Evolutionary conservation across 2,888 invertebrate genomes (phyloP).

Genomic region (Terebella lapidaria): DNA sequence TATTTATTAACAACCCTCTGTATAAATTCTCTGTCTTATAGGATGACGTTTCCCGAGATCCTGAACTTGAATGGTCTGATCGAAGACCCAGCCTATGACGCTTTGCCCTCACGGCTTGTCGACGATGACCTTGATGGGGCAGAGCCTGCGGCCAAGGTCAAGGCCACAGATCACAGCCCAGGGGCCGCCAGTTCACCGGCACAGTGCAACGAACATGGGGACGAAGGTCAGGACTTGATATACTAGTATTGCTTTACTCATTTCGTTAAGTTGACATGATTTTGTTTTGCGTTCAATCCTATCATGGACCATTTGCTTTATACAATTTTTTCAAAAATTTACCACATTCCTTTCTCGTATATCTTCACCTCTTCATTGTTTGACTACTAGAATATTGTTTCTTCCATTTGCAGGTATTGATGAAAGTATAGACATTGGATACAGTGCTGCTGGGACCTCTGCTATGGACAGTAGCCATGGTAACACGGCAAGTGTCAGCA

Average conservation of each 20-base stretch:
- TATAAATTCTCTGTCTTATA: slow-evolving; percentile 55
- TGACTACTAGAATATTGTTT: no score
- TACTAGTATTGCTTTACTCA: no score
- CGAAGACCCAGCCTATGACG: slow-evolving; percentile 21
- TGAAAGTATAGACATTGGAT: slow-evolving; percentile 58
- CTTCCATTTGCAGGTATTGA: slow-evolving; percentile 50
- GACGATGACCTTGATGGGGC: not conserved
- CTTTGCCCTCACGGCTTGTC: not conserved
- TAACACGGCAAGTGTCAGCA: slow-evolving; percentile 13
- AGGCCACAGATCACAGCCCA: not conserved
- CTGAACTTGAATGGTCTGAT: slow-evolving; percentile 75
- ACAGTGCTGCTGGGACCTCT: slow-evolving; percentile 30
- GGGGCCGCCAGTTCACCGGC: not conserved
- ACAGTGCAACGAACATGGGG: not conserved
- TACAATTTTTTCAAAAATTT: no score
- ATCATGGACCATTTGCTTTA: no score
- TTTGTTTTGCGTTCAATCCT: no score
- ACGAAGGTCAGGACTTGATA: no score
- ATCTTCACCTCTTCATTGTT: no score
- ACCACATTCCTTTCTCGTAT: no score
- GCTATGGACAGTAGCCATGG: slow-evolving; percentile 26
- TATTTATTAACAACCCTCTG: no score
- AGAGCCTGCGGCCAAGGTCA: not conserved
- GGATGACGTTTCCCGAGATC: slow-evolving; percentile 75
- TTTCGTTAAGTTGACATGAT: no score